Base-by-base conservation (phyloP, 2,113 vertebrate species). In the Micronycteris hirsuta region DNA sequence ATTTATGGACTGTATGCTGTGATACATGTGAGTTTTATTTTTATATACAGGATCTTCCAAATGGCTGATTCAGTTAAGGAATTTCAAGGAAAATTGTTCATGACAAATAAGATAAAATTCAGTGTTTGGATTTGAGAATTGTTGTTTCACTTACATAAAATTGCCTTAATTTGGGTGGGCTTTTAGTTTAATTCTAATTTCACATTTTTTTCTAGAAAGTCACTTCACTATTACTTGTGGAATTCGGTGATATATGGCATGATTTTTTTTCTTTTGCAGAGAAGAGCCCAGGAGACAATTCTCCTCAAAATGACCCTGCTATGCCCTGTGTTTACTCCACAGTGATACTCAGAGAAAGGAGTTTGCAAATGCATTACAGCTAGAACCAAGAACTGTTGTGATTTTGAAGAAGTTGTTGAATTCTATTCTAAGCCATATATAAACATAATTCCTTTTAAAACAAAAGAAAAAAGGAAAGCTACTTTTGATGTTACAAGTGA, bases 191-290 rank as follows among this genome's bases (percentile, higher is more conserved):
- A 73, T 56, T 89, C n/a, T 83, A 90, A 93, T 52, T 92, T 90
- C 41, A 58, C 17, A 95, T 61, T 15, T 84, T 93, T 83, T 65
- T 74, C 47, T 26, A 93, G n/a, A 58, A 85, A 86, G 74, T 45
- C 81, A 78, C 16, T 63, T 94, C 71, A 49, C 38, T 52, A 17
- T 96, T 93, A 97, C 97, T 91, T 97, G 96, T 97, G 88, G 95
- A 91, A 78, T 63, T 93, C 56, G 19, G 0, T 81, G 92, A 74
- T 78, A 36, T 93, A 86, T 61, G n/a, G 13, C 14, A 14, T 6
- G 5, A 26, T 73, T 78, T 71, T 43, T 22, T 70, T 38, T 41
- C 38, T 47, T 91, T 82, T 76, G 5, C 45, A 82, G 24, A 24
- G 45, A 92, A 88, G 49, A 80, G 43, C 24, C 56, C 89, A 71